Evolutionary conservation across 2,113 vertebrate genomes (phyloP), one percentile per base, ranked within the genome.

Genomic region (Gorsachius goisagi): DNA sequence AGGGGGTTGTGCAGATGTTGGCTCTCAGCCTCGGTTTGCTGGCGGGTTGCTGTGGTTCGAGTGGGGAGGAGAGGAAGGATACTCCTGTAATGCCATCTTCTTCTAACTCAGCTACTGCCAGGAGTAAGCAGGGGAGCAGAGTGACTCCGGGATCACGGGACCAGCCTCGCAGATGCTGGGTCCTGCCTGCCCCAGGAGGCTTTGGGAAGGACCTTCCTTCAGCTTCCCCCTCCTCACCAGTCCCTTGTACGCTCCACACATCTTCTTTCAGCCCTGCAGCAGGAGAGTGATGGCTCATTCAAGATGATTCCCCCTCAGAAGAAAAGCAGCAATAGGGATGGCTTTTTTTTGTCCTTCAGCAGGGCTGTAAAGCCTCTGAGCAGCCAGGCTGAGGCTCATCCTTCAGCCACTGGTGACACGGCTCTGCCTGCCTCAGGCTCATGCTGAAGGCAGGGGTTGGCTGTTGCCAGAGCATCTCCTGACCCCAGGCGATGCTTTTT

Each of bases 101-200:
- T 52, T 53, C 71, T 41, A 13, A 26, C 22, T 11, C 41, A 27
- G 15, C 49, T 32, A 8, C 15, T 44, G 32, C 12, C 58, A 6
- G 30, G 47, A 47, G 44, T 20, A 30, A 45, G 20, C 37, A 53
- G 45, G 52, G 45, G 20, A 32, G 33, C 33, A 26, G 44, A 59
- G 67, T 1, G 1, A 39, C 74, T 45, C 52, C 6, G 1, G 6
- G 14, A 6, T 18, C 12, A 4, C 20, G 9, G 30, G 16, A 16
- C 13, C 5, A 6, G 26, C 26, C 30, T 60, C 2, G 0, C 33
- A 30, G 50, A 7, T 50, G 21, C 35, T 17, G 4, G 16, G 15
- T 32, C 26, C 41, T 69, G 35, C 35, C 39, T 49, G 6, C 21
- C 4, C 15, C 44, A 50, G 26, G 35, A 56, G n/a, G 4, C 30